Evolutionary conservation across 2,797 vertebrate species (phyloP).

Genomic region (Muscicapa comitata): DNA sequence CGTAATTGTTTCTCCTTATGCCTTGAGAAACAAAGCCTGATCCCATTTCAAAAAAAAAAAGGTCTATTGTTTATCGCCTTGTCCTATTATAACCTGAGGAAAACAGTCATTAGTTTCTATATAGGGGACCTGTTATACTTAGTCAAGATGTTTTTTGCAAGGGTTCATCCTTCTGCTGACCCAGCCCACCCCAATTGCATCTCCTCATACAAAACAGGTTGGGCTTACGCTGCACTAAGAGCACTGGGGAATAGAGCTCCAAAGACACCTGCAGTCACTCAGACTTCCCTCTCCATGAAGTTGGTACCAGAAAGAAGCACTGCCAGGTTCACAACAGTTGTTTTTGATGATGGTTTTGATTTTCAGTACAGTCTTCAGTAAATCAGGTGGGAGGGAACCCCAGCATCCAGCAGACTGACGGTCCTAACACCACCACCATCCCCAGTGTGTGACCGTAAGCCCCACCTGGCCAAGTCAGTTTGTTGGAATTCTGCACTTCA

Average conservation of each 20-base stretch:
- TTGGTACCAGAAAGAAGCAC: not conserved
- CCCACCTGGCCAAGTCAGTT: rapidly evolving
- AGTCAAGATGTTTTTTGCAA: not conserved
- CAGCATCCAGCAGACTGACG: rapidly evolving
- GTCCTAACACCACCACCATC: not conserved
- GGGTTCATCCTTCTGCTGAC: not conserved
- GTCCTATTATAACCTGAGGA: not conserved
- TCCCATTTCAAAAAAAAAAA: not conserved
- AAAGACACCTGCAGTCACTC: not conserved
- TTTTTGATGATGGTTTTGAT: not conserved
- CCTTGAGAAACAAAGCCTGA: not conserved
- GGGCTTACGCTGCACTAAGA: not conserved
- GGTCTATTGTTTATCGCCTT: not conserved
- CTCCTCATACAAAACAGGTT: not conserved
- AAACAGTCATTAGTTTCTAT: not conserved
- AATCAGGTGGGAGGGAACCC: not conserved
- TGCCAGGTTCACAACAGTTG: not conserved
- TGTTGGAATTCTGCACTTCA: not conserved
- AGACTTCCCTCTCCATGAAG: not conserved
- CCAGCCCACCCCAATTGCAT: not conserved
- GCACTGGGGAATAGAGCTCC: not conserved
- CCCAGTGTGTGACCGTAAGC: not conserved
- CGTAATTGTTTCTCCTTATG: slow-evolving; percentile 13
- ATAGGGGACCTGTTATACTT: not conserved
- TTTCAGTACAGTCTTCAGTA: not conserved